Evolutionary conservation across 2,888 invertebrate genomes (phyloP).

Genomic region (Patella depressa): DNA sequence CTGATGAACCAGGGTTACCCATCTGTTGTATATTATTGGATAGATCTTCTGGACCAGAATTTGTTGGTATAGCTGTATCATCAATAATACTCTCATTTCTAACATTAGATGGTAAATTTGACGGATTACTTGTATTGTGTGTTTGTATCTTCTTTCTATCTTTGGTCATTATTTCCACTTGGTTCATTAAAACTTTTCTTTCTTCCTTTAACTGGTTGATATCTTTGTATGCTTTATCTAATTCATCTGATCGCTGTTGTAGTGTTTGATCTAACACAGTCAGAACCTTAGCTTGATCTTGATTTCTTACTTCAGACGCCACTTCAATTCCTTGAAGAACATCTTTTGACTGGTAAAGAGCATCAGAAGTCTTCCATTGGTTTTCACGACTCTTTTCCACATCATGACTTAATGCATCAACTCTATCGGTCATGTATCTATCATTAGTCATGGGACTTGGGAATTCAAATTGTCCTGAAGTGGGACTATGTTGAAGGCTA

Average conservation of each 20-base stretch:
- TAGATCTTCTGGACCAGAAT: too few species aligned
- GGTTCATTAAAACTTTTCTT: constrained; percentile 17
- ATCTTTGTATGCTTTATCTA: constrained; percentile 7
- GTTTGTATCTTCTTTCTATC: too few species aligned
- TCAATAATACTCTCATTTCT: too few species aligned
- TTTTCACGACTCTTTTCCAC: constrained; percentile 45
- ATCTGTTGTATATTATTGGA: too few species aligned
- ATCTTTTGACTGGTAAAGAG: constrained; percentile 49
- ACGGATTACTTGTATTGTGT: too few species aligned
- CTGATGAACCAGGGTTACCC: too few species aligned
- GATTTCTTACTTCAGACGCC: constrained; percentile 47
- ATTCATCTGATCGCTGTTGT: background rate
- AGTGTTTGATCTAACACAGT: background rate
- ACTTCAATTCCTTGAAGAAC: constrained; percentile 47
- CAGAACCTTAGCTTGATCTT: constrained; percentile 44
- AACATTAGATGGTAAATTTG: too few species aligned
- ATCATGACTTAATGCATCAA: constrained; percentile 39
- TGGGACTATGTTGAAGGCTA: too few species aligned
- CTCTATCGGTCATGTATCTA: constrained; percentile 19
- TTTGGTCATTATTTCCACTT: constrained; percentile 13
- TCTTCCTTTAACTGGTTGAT: background rate
- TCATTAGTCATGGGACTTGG: background rate
- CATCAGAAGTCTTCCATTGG: constrained; percentile 49
- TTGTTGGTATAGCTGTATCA: too few species aligned
- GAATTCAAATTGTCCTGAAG: background rate